Percentiles rank a stretch among this genome's conserved stretches.
Conservation (phyloP, 1,140 invertebrate genomes). For the Battus philenor region DNA sequence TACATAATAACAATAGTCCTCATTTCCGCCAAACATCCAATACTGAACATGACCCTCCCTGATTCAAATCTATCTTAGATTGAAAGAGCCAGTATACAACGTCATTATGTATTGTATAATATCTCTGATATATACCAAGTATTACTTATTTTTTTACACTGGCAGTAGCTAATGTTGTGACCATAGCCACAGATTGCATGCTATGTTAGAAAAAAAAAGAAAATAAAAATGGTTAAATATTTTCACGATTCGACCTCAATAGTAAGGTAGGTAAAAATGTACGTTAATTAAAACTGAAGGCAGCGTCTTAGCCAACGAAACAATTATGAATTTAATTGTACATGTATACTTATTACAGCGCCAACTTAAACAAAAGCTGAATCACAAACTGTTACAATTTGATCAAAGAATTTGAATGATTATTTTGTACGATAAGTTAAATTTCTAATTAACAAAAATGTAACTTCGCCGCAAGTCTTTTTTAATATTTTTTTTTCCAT, state of each 20-base stretch:
- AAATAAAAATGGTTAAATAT: conserved; percentile 7
- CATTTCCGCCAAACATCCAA: too few species aligned
- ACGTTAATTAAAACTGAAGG: conserved; percentile 13
- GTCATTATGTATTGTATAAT: not conserved
- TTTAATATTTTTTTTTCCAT: too few species aligned
- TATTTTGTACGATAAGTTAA: too few species aligned
- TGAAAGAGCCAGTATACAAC: not conserved
- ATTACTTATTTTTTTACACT: too few species aligned
- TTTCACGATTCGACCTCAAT: conserved; percentile 17
- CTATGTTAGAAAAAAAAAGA: conserved; percentile 10
- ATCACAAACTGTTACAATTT: too few species aligned
- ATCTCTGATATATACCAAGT: too few species aligned
- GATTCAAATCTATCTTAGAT: not conserved
- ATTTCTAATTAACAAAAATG: too few species aligned
- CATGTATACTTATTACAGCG: too few species aligned
- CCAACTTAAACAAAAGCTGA: too few species aligned
- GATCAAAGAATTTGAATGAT: too few species aligned
- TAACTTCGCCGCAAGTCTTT: too few species aligned
- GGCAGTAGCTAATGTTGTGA: conserved; percentile 1
- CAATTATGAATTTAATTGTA: conserved; percentile 5
- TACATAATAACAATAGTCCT: not conserved
- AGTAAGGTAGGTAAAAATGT: conserved; percentile 11
- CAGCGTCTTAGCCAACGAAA: conserved; percentile 10
- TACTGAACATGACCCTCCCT: not conserved
- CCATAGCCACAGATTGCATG: conserved; percentile 14